Percentiles rank a stretch among this genome's conserved stretches.
These are phyloP conservation scores for Microhierax caerulescens DNA, from an alignment of 2,797 vertebrate genomes.

Conservation along the genomic window DNA sequence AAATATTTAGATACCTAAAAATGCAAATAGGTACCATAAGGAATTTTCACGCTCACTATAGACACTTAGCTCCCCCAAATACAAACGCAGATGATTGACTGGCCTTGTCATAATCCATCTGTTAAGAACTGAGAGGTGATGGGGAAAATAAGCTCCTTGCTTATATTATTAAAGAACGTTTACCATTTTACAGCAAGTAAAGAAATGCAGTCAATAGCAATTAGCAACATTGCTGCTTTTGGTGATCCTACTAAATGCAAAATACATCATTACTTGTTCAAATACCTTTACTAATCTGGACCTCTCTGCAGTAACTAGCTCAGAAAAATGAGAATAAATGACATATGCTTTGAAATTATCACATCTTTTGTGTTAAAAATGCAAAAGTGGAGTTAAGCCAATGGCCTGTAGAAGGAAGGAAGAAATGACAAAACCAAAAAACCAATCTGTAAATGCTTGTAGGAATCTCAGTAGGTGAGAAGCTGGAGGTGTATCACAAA, in stretches of 20 bases:
- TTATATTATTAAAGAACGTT: neutral
- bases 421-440: neutral
- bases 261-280: neutral
- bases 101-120: neutral
- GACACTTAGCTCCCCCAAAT: neutral
- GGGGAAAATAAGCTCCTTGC: neutral
- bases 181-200: neutral
- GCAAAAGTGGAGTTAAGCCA: neutral
- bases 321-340: neutral
- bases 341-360: neutral
- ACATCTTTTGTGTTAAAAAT: neutral
- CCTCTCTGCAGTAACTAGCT: neutral
- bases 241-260: neutral
- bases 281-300: neutral
- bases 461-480: neutral
- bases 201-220: neutral
- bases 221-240: neutral
- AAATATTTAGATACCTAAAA: slow-evolving; percentile 12
- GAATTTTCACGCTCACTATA: neutral
- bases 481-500: neutral
- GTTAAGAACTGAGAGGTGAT: neutral
- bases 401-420: neutral
- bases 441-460: neutral
- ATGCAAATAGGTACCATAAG: neutral
- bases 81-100: neutral